Evolutionary conservation across 2,888 invertebrate genomes (phyloP), one percentile per base, ranked within the genome.

Genomic region (Fissipunctia ypsillon): DNA sequence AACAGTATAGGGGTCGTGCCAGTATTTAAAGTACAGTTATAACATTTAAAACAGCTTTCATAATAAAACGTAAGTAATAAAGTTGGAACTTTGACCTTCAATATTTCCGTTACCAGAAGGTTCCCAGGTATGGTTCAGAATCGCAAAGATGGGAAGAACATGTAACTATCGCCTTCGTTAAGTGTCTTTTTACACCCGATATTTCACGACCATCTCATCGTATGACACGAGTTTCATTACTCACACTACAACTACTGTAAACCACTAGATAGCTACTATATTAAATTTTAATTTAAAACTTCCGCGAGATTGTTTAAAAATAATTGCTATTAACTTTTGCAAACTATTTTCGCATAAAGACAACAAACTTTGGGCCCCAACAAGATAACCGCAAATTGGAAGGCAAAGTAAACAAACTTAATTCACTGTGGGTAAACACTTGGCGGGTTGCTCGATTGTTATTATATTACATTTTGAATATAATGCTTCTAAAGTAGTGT

Each of bases 311-410:
- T 71, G 67, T 83, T 78, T 72, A 61, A 64, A 73, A 73, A 79
- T 81, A 71, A 79, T 82, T 85, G 63, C 59, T 61, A 67, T 74
- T 74, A 73, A 81, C 69, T 86, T 79, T 77, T 52, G 50, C 56
- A 60, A 83, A 81, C 71, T 77, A 84, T 61, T 84, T 76, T 76
- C 69, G 54, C 77, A 57, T 74, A 75, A 83, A 81, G 68, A 82
- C 80, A 81, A 73, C 78, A 84, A 83, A 83, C 69, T 80, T 81
- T 71, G 64, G 68, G 65, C 64, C 63, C 54, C 74, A 83, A 81
- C 73, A 80, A 83, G 83, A 83, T 84, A 86, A 66, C 75, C 78
- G 83, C 75, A 83, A 83, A 86, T 80, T 86, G 82, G 76, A 82
- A 78, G 69, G 59, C 69, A 80, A 81, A 73, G 77, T 81, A 84